Conservation (phyloP, 2,113 vertebrate species). For the Gavia stellata region DNA sequence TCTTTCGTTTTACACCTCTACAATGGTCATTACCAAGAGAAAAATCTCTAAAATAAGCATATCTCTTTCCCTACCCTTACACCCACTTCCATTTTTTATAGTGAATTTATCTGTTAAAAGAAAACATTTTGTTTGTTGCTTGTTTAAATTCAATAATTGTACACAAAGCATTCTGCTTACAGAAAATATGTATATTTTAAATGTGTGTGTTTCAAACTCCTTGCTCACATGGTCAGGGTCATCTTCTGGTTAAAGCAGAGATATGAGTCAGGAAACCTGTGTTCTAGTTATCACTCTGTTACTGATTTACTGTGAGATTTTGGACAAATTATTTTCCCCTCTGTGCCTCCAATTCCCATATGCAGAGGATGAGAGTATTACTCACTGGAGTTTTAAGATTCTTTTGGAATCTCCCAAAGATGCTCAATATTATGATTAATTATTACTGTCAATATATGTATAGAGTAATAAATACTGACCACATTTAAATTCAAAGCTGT, state of each 20-base stretch:
- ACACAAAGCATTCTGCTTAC: rapidly evolving
- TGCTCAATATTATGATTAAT: not conserved
- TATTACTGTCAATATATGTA: not conserved
- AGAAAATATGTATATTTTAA: not conserved
- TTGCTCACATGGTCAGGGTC: not conserved
- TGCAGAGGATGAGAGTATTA: not conserved
- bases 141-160: not conserved
- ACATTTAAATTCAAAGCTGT: not conserved
- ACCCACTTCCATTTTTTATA: not conserved
- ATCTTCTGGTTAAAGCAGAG: not conserved
- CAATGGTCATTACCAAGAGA: not conserved
- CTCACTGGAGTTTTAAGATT: not conserved
- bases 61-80: not conserved
- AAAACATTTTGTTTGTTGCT: not conserved
- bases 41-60: not conserved
- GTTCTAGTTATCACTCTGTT: not conserved
- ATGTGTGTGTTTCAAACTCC: not conserved
- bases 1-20: not conserved
- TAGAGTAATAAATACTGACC: not conserved
- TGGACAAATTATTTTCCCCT: not conserved
- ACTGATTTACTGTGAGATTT: constrained; percentile 16
- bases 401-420: not conserved
- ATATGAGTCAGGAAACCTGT: not conserved
- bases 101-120: not conserved
- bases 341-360: not conserved